These are phyloP conservation scores for Pungitius pungitius DNA, from an alignment of 2,113 vertebrate genomes.

Conservation along the genomic window DNA sequence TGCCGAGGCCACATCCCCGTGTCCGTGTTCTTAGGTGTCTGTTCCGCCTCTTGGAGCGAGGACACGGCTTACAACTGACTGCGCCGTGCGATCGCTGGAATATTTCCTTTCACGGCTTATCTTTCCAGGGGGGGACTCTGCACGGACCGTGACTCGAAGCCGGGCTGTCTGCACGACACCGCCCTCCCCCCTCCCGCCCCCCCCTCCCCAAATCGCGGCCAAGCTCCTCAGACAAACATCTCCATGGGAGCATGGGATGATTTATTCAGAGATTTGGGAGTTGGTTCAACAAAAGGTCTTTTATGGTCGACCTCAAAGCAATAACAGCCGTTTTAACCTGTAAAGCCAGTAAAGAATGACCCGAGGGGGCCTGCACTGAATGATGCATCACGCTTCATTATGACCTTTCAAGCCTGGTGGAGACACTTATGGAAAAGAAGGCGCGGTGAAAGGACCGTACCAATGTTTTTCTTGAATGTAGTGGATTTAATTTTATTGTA, in stretches of 20 bases:
- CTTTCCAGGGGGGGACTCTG: conserved; percentile 68
- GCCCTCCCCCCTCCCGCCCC: conserved; percentile 37
- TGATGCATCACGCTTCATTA: conserved; percentile 43
- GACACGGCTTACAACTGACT: conserved; percentile 77
- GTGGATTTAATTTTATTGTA: not conserved
- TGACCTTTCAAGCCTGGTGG: conserved; percentile 51
- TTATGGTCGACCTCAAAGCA: conserved; percentile 57
- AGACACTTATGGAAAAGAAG: conserved; percentile 3
- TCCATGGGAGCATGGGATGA: conserved; percentile 56
- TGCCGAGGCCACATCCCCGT: conserved; percentile 30
- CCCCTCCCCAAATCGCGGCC: conserved; percentile 23
- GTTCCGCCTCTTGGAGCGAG: conserved; percentile 62
- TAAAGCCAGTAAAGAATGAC: conserved; percentile 32
- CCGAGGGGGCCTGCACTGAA: conserved; percentile 28
- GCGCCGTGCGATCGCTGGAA: conserved; percentile 76
- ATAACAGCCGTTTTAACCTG: conserved; percentile 57
- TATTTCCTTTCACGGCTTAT: conserved; percentile 78
- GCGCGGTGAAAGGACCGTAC: not conserved
- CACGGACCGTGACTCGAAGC: conserved; percentile 59
- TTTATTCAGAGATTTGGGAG: conserved; percentile 69
- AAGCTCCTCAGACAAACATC: conserved; percentile 55
- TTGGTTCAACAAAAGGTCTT: conserved; percentile 62
- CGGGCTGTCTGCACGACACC: conserved; percentile 46
- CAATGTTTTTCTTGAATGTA: not conserved
- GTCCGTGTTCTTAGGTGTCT: conserved; percentile 62